Conservation (phyloP, 2,797 vertebrate genomes). For the Halcyon smyrnensis region DNA sequence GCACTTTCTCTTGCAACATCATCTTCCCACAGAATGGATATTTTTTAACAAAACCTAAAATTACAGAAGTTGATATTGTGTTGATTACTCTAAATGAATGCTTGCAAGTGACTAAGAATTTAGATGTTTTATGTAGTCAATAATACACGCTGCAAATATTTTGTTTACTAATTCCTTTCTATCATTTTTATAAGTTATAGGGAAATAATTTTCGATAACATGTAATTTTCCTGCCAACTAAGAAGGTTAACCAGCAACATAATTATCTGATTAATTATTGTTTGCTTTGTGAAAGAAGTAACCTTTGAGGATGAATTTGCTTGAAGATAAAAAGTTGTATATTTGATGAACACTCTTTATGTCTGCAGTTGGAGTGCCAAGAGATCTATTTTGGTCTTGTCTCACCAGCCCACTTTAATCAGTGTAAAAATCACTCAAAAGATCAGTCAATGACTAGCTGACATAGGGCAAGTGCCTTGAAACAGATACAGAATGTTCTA, state of each 20-base stretch:
- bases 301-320: conserved; percentile 11
- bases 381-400: conserved; percentile 15
- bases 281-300: conserved; percentile 39
- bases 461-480: not conserved
- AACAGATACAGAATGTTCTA: not conserved
- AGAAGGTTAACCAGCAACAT: not conserved
- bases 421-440: conserved; percentile 20
- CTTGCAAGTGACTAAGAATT: not conserved
- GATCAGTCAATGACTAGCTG: not conserved
- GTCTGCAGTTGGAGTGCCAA: not conserved
- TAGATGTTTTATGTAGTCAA: not conserved
- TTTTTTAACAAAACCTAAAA: too few species aligned
- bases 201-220: conserved; percentile 9
- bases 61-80: not conserved
- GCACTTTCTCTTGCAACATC: too few species aligned
- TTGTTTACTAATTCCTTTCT: not conserved
- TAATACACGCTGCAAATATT: not conserved
- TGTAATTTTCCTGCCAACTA: not conserved
- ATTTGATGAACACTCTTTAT: conserved; percentile 12
- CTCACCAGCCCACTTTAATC: conserved; percentile 6
- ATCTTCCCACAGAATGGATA: too few species aligned
- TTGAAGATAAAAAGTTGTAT: conserved; percentile 12
- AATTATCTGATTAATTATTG: conserved; percentile 44
- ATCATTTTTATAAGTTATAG: not conserved
- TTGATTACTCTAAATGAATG: not conserved